Base-by-base conservation (phyloP, 2,797 vertebrate genomes). In the Cetoscarus ocellatus region DNA sequence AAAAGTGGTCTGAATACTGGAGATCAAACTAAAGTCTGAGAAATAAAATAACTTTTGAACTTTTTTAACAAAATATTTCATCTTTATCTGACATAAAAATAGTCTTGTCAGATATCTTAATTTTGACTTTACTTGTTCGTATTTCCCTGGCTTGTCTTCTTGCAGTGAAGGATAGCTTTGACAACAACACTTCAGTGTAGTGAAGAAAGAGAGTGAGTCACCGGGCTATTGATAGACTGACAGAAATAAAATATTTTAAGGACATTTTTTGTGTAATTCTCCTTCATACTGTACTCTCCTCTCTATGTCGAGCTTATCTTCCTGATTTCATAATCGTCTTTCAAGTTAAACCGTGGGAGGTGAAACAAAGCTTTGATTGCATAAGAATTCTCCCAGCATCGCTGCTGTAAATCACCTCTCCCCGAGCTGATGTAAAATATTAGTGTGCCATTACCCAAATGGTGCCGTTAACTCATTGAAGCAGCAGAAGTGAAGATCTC, bases 391-490 rank as follows among this genome's bases (percentile, higher is more conserved):
- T 80, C 59, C 60, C 79, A 49, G 84, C 85, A 80, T 87, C 56
- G 42, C 77, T 4, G 77, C 91, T 85, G 84, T 91, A 93, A 92
- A 93, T 91, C 88, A 92, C 76, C 35, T 18, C 87, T 90, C 88
- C 88, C 88, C 50, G 59, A 79, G 80, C 84, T 72, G 73, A 82
- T 80, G 63, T 92, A 86, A 91, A 92, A 93, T 91, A 93, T 93
- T 91, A 93, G 80, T 86, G 83, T 69, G 74, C 86, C 82, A 90
- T 93, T 93, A 94, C 87, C 91, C 88, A 91, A 94, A 93, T 83
- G 80, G 79, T 79, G 87, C 81, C 7, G 75, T 90, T 87, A 83
- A 88, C 77, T 80, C 75, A 61, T 76, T 60, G 73, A 80, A 83
- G 82, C 73, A 11, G 65, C 61, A 69, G 76, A 77, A 65, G 79